phyloP scores from a whole-genome alignment of 2,113 vertebrate genomes.

The Sprattus sprattus region DNA sequence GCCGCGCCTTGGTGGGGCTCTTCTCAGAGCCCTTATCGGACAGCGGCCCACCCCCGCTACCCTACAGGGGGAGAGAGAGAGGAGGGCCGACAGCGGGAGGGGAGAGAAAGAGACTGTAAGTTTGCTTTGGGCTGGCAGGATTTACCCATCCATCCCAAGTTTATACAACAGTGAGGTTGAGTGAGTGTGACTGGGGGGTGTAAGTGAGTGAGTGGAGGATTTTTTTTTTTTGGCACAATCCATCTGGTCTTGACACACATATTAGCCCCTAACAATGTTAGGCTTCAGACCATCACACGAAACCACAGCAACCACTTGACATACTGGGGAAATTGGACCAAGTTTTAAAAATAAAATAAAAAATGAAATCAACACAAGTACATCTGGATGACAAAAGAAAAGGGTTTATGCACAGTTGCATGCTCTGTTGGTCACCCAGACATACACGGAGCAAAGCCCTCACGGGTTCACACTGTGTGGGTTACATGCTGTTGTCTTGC shows the following conservation, averaged over 20 bases:
- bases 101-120: too few species aligned
- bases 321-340: neutral
- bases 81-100: neutral
- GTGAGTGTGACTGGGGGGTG: neutral
- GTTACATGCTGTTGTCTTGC: neutral
- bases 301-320: neutral
- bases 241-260: neutral
- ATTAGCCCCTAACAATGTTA: neutral
- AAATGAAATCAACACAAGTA: neutral
- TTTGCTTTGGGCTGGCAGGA: too few species aligned
- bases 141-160: too few species aligned
- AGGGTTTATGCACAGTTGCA: neutral
- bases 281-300: neutral
- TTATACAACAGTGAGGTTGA: too few species aligned
- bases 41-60: conserved; percentile 59
- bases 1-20: conserved; percentile 89
- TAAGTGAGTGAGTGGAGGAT: neutral
- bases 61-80: conserved; percentile 77
- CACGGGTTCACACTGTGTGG: neutral
- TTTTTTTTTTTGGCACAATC: neutral
- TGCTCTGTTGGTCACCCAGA: neutral
- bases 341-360: neutral
- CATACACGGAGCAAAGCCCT: neutral
- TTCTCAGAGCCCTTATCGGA: conserved; percentile 90
- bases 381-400: neutral